phyloP scores from a whole-genome alignment of 2,113 vertebrate species.

The Synchiropus splendidus region DNA sequence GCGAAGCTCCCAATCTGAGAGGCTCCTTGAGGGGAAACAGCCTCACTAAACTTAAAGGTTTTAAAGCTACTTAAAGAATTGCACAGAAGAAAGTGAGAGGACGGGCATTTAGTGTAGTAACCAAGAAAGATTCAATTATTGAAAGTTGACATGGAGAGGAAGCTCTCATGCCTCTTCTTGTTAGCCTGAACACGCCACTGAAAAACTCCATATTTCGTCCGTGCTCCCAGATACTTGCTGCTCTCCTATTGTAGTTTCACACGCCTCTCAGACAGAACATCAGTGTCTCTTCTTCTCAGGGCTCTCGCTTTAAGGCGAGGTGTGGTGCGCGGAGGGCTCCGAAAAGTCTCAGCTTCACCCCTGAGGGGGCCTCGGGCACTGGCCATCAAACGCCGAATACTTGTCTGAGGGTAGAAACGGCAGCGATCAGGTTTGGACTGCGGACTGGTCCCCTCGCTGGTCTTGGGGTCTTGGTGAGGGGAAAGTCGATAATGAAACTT shows the following conservation, averaged over 20 bases:
- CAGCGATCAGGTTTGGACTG: slow-evolving; percentile 33
- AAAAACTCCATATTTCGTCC: no score
- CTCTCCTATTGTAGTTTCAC: no score
- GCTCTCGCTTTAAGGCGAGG: slow-evolving; percentile 41
- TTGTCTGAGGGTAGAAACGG: slow-evolving; percentile 37
- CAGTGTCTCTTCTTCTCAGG: slow-evolving; percentile 29
- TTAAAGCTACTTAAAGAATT: no score
- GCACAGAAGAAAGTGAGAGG: background rate
- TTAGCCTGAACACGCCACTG: background rate
- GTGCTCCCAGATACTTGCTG: no score
- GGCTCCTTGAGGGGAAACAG: no score
- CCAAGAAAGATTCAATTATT: no score
- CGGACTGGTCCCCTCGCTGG: slow-evolving; percentile 24
- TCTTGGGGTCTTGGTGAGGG: slow-evolving; percentile 31
- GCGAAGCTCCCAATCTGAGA: no score
- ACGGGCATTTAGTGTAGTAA: background rate
- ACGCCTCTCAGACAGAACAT: slow-evolving; percentile 31
- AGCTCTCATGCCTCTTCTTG: slow-evolving; percentile 2
- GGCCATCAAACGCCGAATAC: slow-evolving; percentile 46
- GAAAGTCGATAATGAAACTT: slow-evolving; percentile 31
- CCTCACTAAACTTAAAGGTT: no score
- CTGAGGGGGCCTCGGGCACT: slow-evolving; percentile 44
- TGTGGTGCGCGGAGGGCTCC: slow-evolving; percentile 40
- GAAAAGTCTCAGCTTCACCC: slow-evolving; percentile 36
- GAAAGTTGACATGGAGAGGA: slow-evolving; percentile 1